Evolutionary conservation across 2,797 vertebrate genomes (phyloP).

Genomic region (Oreochromis grahami): DNA sequence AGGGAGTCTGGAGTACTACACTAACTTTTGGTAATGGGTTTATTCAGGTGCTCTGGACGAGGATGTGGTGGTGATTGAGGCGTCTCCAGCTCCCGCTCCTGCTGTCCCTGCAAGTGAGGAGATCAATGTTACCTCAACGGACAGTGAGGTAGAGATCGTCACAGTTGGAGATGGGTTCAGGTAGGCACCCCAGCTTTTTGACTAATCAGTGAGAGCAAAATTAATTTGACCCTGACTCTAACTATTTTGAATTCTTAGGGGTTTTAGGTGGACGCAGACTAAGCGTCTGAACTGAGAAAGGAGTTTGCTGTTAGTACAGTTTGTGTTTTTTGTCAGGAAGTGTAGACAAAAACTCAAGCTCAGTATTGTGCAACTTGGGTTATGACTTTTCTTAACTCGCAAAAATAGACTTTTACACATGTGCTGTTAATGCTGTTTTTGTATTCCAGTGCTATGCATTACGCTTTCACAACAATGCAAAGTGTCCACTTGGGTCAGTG

Average conservation of each 20-base stretch:
- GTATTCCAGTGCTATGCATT: not conserved
- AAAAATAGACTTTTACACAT: not conserved
- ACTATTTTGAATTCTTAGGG: not conserved
- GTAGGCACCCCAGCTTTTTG: constrained; percentile 59
- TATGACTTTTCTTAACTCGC: not conserved
- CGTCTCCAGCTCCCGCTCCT: constrained; percentile 91
- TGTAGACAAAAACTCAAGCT: not conserved
- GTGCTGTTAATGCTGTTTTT: not conserved
- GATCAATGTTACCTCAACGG: constrained; percentile 99
- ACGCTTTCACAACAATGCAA: not conserved
- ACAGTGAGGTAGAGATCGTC: constrained; percentile 98
- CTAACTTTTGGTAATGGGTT: not conserved
- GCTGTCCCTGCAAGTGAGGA: constrained; percentile 95
- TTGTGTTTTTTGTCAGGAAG: not conserved
- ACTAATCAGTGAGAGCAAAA: not conserved
- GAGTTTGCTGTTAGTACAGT: not conserved
- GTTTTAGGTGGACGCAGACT: not conserved
- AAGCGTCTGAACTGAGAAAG: not conserved
- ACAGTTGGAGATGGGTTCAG: constrained; percentile 96
- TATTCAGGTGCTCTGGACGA: constrained; percentile 90
- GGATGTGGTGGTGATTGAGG: constrained; percentile 97
- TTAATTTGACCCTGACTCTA: not conserved
- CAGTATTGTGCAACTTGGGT: not conserved
- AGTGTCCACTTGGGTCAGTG: not conserved
- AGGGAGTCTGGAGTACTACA: not conserved